These are phyloP conservation scores for Lasioglossum malachurum DNA, from an alignment of 2,888 invertebrate genomes.

Conservation along the genomic window DNA sequence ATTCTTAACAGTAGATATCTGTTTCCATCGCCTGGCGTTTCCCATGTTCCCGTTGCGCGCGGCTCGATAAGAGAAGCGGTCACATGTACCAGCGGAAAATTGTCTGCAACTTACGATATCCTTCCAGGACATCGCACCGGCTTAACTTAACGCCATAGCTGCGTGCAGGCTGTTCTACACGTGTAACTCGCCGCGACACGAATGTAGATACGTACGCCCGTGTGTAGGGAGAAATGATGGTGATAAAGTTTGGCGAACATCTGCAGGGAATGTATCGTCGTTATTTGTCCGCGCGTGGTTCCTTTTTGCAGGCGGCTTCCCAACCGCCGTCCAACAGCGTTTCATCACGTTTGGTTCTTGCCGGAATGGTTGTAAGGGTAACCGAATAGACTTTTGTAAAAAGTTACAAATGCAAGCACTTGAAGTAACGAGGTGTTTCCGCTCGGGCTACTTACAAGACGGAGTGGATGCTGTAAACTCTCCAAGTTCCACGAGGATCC, in stretches of 20 bases:
- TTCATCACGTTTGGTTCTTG: conserved; percentile 57
- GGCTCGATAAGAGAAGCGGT: background rate
- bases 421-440: conserved; percentile 19
- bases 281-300: conserved; percentile 76
- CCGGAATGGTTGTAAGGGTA: conserved; percentile 46
- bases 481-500: conserved; percentile 6
- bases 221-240: conserved; percentile 38
- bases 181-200: conserved; percentile 18
- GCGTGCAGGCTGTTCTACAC: conserved; percentile 20
- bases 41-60: background rate
- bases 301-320: conserved; percentile 44
- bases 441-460: conserved; percentile 24
- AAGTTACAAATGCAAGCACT: conserved; percentile 51
- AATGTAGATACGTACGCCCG: background rate
- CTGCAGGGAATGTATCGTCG: conserved; percentile 80
- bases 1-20: background rate
- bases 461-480: background rate
- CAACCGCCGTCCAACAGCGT: conserved; percentile 33
- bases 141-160: conserved; percentile 4
- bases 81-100: conserved; percentile 24
- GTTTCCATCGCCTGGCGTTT: background rate
- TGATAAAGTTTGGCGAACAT: conserved; percentile 77
- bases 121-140: conserved; percentile 13
- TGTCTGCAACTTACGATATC: conserved; percentile 37
- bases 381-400: conserved; percentile 43